These are phyloP conservation scores for Macrotrachela quadricornifera DNA, from an alignment of 1,140 invertebrate genomes.

Conservation along the genomic window DNA sequence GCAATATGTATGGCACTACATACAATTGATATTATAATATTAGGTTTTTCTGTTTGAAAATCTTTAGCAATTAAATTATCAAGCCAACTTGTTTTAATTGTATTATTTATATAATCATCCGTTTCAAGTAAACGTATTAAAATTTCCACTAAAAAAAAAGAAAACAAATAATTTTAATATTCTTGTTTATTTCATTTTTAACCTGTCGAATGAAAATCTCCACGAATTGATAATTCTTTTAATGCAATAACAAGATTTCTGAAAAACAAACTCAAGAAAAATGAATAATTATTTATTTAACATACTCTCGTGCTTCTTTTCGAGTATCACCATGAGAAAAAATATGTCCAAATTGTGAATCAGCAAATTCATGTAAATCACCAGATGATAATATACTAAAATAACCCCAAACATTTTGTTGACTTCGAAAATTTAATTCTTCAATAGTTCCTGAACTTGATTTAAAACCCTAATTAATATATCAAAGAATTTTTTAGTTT, in stretches of 20 bases:
- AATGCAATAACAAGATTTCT: slow-evolving; percentile 56
- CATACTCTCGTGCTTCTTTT: slow-evolving; percentile 75
- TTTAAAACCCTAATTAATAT: slow-evolving; percentile 53
- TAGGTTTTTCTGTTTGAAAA: slow-evolving; percentile 63
- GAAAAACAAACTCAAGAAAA: neutral
- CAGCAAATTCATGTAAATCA: slow-evolving; percentile 93
- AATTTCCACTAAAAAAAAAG: slow-evolving; percentile 44
- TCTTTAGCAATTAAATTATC: slow-evolving; percentile 62
- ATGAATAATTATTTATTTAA: slow-evolving; percentile 11
- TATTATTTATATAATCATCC: slow-evolving; percentile 61
- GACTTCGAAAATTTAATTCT: slow-evolving; percentile 90
- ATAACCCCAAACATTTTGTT: slow-evolving; percentile 98
- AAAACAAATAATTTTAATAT: neutral
- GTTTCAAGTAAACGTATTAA: slow-evolving; percentile 90
- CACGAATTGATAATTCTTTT: slow-evolving; percentile 86
- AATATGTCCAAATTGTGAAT: slow-evolving; percentile 98
- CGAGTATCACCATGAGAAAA: slow-evolving; percentile 99
- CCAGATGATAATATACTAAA: slow-evolving; percentile 92
- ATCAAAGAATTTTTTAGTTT: neutral
- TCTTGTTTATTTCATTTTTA: neutral
- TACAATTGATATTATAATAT: slow-evolving; percentile 71
- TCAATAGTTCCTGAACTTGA: slow-evolving; percentile 92
- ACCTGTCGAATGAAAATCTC: slow-evolving; percentile 92
- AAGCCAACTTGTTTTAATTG: slow-evolving; percentile 87
- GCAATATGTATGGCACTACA: slow-evolving; percentile 86